Base-by-base conservation (phyloP, 2,888 invertebrate species). In the Drosophila macrospina region DNA sequence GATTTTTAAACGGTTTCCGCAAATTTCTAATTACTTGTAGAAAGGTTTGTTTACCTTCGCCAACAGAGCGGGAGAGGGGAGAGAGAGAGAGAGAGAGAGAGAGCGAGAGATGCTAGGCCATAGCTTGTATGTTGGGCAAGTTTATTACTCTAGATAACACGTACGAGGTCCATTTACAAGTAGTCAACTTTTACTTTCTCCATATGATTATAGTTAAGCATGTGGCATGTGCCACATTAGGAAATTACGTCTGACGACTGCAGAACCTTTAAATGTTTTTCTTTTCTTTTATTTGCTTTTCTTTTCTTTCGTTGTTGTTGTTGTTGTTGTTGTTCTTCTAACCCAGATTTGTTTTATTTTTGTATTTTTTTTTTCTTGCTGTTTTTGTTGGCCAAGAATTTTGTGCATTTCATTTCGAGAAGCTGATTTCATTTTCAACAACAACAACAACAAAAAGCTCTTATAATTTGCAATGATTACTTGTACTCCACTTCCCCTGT, bases 401-500 rank as follows among this genome's bases (percentile, higher is more conserved):
- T 74, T 50, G 62, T 71, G 63, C 42, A 54, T 62, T 70, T 66
- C 30, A 66, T 62, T 65, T 69, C 26, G n/a, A 44, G 55, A 51
- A 59, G 59, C 67, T 67, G 74, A 76, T 78, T 81, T 81, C 80
- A 63, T 78, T 76, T 83, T 82, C 80, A 78, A 80, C 80, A 82
- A 77, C 51, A 79, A 76, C 63, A 41, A 10, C 36, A 34, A n/a
- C 11, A 15, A 13, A 15, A 13, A 37, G 52, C 41, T 52, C 74
- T 67, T 63, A 69, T 69, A 80, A 83, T 81, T 81, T 81, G 77
- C 71, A 80, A 51, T 74, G 83, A 81, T 70, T 77, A 63, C 64
- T 67, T 41, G 16, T 20, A 20, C 20, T 8, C 15, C 15, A 5
- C 16, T 26, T 67, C 67, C 69, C 66, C 67, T 63, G 24, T 5